A percentile compares a stretch with the other conserved stretches of the same genome.
phyloP scores from a whole-genome alignment of 92 coral and sea anemone species.

The Palythoa grandis region DNA sequence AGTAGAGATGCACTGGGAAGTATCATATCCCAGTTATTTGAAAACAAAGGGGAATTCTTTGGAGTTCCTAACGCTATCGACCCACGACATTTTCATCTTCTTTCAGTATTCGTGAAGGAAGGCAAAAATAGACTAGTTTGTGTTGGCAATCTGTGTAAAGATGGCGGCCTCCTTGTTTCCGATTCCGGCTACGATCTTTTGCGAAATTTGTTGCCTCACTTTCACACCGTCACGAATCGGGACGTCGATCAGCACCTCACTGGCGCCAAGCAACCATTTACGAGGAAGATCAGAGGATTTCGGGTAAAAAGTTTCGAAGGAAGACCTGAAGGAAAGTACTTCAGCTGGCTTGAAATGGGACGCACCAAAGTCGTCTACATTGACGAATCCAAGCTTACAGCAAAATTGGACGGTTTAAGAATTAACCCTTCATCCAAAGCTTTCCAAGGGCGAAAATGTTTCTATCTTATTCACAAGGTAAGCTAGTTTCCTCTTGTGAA shows the following conservation, averaged over 20 bases:
- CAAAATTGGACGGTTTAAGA: conserved; percentile 51
- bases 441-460: conserved; percentile 55
- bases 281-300: conserved; percentile 66
- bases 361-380: conserved; percentile 66
- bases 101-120: conserved; percentile 76
- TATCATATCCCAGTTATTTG: conserved; percentile 60
- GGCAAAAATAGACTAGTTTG: conserved; percentile 50
- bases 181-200: conserved; percentile 42
- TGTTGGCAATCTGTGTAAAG: conserved; percentile 71
- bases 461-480: conserved; percentile 79
- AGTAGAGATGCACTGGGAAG: conserved; percentile 71
- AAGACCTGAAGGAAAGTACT: conserved; percentile 81
- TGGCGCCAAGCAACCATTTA: conserved; percentile 65
- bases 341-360: conserved; percentile 87
- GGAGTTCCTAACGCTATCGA: conserved; percentile 65
- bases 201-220: conserved; percentile 68
- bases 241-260: conserved; percentile 61
- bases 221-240: conserved; percentile 73
- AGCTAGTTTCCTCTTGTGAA: not conserved
- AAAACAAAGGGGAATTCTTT: conserved; percentile 64
- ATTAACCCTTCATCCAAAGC: conserved; percentile 45
- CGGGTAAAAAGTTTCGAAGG: conserved; percentile 44
- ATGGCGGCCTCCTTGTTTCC: conserved; percentile 72
- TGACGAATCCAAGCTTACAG: conserved; percentile 67
- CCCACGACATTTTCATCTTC: conserved; percentile 55